Percentiles rank a stretch among this genome's conserved stretches.
phyloP scores from a whole-genome alignment of 2,888 invertebrate species.

The Drosophila recens region DNA sequence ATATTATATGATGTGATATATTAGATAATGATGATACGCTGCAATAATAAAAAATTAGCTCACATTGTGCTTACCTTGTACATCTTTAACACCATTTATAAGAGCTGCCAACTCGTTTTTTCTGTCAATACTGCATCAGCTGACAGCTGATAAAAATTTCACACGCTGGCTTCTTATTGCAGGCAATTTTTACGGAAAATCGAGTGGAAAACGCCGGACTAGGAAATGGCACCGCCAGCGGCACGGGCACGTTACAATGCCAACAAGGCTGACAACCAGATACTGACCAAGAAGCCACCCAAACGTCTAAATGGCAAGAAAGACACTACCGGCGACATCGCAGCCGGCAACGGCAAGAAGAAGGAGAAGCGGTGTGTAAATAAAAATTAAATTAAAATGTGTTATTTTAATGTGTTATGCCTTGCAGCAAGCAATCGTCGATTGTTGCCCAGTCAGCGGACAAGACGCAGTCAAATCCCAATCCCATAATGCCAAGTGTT shows the following conservation, averaged over 20 bases:
- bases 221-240: constrained; percentile 83
- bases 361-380: constrained; percentile 71
- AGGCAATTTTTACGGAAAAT: constrained; percentile 16
- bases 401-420: neutral
- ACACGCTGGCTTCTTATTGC: constrained; percentile 39
- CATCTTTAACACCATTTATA: neutral
- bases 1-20: neutral
- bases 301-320: constrained; percentile 72
- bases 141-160: constrained; percentile 47
- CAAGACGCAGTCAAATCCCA: constrained; percentile 63
- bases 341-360: constrained; percentile 59
- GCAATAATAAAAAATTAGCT: no score
- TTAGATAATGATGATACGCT: no score
- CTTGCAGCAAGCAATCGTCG: constrained; percentile 39
- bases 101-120: constrained; percentile 48
- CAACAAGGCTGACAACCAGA: constrained; percentile 83
- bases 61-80: neutral
- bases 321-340: constrained; percentile 29
- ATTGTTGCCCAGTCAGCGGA: constrained; percentile 42
- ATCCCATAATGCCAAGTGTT: constrained; percentile 88
- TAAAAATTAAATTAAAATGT: neutral
- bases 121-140: constrained; percentile 25
- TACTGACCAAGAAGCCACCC: constrained; percentile 80
- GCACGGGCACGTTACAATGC: constrained; percentile 84
- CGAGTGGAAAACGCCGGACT: constrained; percentile 8